A percentile compares a stretch with the other conserved stretches of the same genome.
Evolutionary conservation across 1,140 invertebrate genomes (phyloP).

Genomic region (Acyrthosiphon pisum): DNA sequence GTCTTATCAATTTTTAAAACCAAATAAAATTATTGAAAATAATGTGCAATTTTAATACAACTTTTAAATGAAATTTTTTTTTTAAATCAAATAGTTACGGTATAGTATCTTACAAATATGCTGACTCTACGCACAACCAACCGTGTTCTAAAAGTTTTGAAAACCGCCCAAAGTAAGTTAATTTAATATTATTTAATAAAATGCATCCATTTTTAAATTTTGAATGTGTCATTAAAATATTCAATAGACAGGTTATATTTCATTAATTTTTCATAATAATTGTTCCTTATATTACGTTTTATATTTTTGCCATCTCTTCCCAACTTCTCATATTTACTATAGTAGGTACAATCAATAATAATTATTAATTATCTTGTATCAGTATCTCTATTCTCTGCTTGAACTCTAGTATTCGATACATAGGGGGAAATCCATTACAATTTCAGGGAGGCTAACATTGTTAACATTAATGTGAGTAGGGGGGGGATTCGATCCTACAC

Average conservation of each 20-base stretch:
- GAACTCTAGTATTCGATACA: neutral
- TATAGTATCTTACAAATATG: neutral
- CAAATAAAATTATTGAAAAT: too few species aligned
- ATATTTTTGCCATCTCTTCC: too few species aligned
- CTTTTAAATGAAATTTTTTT: neutral
- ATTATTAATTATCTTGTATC: too few species aligned
- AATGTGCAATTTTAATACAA: neutral
- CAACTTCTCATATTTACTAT: too few species aligned
- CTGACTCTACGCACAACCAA: neutral
- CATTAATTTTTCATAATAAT: too few species aligned
- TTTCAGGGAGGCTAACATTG: too few species aligned
- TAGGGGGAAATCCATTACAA: too few species aligned
- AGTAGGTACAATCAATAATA: too few species aligned
- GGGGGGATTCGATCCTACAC: too few species aligned
- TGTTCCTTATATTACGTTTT: too few species aligned
- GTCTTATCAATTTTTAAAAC: neutral
- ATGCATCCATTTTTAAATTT: neutral
- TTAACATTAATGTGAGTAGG: too few species aligned
- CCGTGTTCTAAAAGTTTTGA: constrained; percentile 16
- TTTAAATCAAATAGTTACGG: neutral
- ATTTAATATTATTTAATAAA: neutral
- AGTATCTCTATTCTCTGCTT: too few species aligned
- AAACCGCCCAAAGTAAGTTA: constrained; percentile 22
- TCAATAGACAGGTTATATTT: neutral
- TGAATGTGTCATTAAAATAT: neutral